phyloP scores from a whole-genome alignment of 2,888 invertebrate species.

The Busseola fusca region DNA sequence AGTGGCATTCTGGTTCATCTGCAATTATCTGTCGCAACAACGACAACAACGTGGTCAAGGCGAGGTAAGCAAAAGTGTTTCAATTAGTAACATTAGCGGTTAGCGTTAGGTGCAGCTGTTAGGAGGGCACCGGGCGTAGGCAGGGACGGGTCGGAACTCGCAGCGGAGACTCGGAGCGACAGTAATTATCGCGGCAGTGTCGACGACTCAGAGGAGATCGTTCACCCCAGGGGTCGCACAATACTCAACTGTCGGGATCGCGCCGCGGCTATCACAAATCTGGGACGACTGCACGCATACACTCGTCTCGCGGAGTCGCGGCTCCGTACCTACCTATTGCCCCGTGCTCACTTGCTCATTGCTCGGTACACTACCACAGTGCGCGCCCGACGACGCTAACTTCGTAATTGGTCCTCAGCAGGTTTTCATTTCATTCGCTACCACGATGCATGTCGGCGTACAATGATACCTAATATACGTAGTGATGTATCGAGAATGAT shows the following conservation, averaged over 20 bases:
- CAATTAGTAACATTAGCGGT: conserved; percentile 70
- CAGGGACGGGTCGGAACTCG: conserved; percentile 70
- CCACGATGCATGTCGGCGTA: conserved; percentile 23
- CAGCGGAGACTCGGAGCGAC: conserved; percentile 71
- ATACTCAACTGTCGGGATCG: conserved; percentile 82
- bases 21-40: conserved; percentile 52
- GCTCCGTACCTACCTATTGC: neutral
- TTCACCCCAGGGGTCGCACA: conserved; percentile 87
- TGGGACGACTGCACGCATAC: conserved; percentile 70
- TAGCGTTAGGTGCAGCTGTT: conserved; percentile 65
- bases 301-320: conserved; percentile 49
- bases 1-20: conserved; percentile 48
- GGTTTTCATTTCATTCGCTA: conserved; percentile 66
- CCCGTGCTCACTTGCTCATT: conserved; percentile 18
- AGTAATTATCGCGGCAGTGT: conserved; percentile 87
- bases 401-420: conserved; percentile 67
- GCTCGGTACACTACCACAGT: conserved; percentile 40
- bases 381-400: conserved; percentile 62
- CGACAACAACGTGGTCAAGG: conserved; percentile 59
- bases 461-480: conserved; percentile 18
- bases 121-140: conserved; percentile 68
- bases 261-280: conserved; percentile 79
- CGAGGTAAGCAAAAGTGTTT: conserved; percentile 66
- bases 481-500: conserved; percentile 36
- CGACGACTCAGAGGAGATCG: conserved; percentile 86